Conservation (phyloP, 2,888 invertebrate species). For the Antitype chi region DNA sequence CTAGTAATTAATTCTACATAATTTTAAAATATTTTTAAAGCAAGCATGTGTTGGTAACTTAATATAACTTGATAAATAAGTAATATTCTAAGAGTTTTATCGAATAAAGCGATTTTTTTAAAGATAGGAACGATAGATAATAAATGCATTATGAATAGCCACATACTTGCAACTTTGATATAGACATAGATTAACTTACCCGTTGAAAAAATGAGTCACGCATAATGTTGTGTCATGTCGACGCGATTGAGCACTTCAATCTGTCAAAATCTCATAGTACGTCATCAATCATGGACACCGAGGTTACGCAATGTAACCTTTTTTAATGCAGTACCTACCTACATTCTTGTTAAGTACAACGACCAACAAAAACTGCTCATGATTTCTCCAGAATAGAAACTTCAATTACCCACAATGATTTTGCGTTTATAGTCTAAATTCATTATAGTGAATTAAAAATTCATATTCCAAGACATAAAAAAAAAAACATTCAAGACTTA, state of each 20-base stretch:
- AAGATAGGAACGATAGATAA: constrained; percentile 28
- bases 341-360: constrained; percentile 31
- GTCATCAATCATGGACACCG: constrained; percentile 45
- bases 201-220: constrained; percentile 40
- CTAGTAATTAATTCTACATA: not conserved
- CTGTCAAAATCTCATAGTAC: constrained; percentile 37
- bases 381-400: constrained; percentile 42
- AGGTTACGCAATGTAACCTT: constrained; percentile 42
- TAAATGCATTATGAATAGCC: constrained; percentile 28
- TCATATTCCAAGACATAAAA: constrained; percentile 7
- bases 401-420: constrained; percentile 39
- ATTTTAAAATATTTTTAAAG: not conserved
- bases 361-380: constrained; percentile 30
- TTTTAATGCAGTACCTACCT: constrained; percentile 30
- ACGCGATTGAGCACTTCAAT: constrained; percentile 35
- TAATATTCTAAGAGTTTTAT: not conserved
- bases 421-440: constrained; percentile 14
- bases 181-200: constrained; percentile 17
- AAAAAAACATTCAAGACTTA: not conserved
- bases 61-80: constrained; percentile 9
- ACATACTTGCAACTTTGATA: constrained; percentile 17
- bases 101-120: constrained; percentile 18
- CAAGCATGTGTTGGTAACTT: not conserved
- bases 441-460: constrained; percentile 1
- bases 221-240: constrained; percentile 25